Evolutionary conservation across 2,113 vertebrate species (phyloP).

Genomic region (Ardeotis arabs): DNA sequence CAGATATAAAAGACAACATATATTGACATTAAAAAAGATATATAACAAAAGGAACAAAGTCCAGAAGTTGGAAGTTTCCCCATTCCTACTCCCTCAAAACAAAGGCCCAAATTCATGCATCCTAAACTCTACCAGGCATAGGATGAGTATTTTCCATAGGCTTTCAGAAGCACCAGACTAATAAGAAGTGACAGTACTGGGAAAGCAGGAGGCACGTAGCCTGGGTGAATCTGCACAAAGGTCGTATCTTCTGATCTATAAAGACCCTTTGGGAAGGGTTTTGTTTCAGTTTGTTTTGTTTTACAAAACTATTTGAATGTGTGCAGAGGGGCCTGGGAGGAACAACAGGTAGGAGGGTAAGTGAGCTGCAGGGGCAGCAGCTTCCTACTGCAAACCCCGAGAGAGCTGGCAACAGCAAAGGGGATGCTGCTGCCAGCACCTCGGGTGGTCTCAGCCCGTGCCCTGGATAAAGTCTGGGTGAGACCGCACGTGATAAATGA

Average conservation of each 20-base stretch:
- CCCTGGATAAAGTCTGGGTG: not conserved
- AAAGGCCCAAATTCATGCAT: not conserved
- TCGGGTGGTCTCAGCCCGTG: not conserved
- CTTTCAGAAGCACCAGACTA: not conserved
- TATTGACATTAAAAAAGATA: not conserved
- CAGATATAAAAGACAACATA: not conserved
- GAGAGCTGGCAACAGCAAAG: not conserved
- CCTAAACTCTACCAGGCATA: not conserved
- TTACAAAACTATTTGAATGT: not conserved
- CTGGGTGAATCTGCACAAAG: not conserved
- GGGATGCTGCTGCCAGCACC: not conserved
- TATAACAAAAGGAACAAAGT: not conserved
- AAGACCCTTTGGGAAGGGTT: not conserved
- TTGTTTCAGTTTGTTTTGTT: not conserved
- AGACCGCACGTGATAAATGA: accelerated
- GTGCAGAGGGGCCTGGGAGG: not conserved
- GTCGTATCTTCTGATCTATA: not conserved
- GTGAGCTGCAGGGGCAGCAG: not conserved
- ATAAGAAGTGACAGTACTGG: not conserved
- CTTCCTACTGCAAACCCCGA: accelerated
- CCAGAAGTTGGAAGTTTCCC: not conserved
- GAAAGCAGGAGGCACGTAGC: not conserved
- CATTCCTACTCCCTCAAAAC: not conserved
- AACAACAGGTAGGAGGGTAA: not conserved
- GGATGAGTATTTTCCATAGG: not conserved